A percentile compares a stretch with the other conserved stretches of the same genome.
These are phyloP conservation scores for Leistus spinibarbis DNA, from an alignment of 2,888 invertebrate genomes.

Conservation along the genomic window DNA sequence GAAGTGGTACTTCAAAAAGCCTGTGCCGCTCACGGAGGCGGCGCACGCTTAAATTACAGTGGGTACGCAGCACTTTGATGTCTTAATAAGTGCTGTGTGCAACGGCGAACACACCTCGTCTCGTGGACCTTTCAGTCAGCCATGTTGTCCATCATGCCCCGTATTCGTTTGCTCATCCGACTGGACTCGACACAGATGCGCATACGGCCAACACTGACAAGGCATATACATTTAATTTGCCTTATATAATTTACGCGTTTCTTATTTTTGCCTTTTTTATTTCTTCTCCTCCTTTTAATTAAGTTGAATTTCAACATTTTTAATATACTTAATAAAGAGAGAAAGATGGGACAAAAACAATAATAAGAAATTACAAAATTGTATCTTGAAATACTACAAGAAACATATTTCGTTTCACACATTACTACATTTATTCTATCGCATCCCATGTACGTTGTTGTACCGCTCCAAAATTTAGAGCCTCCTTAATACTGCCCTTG, in stretches of 20 bases:
- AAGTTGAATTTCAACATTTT: too few species aligned
- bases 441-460: too few species aligned
- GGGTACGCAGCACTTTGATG: slow-evolving; percentile 21
- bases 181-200: neutral
- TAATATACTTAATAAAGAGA: too few species aligned
- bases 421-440: too few species aligned
- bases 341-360: too few species aligned
- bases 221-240: too few species aligned
- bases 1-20: slow-evolving; percentile 6
- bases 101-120: neutral
- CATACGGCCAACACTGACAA: neutral
- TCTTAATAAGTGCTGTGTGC: slow-evolving; percentile 21
- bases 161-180: neutral
- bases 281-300: neutral
- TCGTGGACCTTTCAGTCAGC: neutral
- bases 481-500: too few species aligned
- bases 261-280: too few species aligned
- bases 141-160: neutral
- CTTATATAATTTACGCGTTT: neutral
- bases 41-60: slow-evolving; percentile 23
- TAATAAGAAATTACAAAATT: too few species aligned
- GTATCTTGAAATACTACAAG: too few species aligned
- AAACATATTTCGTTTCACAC: too few species aligned
- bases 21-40: slow-evolving; percentile 1
- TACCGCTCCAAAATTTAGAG: too few species aligned